phyloP scores from a whole-genome alignment of 2,888 invertebrate genomes.

The Disparrhopalites patrizii region DNA sequence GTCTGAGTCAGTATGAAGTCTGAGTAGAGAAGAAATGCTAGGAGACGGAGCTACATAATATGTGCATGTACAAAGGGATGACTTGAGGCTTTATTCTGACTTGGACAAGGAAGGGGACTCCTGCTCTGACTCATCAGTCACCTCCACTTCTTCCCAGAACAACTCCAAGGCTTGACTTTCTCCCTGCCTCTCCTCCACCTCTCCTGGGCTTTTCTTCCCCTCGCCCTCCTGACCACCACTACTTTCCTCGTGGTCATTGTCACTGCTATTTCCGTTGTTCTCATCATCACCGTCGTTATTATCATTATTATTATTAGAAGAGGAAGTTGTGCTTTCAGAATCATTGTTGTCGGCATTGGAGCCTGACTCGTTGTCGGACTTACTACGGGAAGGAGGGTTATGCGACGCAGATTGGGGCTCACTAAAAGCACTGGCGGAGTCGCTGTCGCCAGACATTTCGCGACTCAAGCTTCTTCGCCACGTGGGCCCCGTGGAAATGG shows the following conservation, averaged over 20 bases:
- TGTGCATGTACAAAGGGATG: no score
- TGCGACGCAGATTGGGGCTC: constrained; percentile 26
- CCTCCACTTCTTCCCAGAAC: constrained; percentile 30
- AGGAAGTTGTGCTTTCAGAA: constrained; percentile 22
- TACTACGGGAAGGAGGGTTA: constrained; percentile 10
- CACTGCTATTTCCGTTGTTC: constrained; percentile 19
- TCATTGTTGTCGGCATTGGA: constrained; percentile 16
- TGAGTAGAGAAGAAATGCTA: neutral
- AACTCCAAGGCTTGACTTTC: constrained; percentile 13
- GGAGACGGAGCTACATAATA: neutral
- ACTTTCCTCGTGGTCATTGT: constrained; percentile 27
- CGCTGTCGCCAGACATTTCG: constrained; percentile 66
- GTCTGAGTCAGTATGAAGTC: no score
- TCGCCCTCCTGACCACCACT: constrained; percentile 31
- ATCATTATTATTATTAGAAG: constrained; percentile 23
- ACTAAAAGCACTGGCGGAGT: constrained; percentile 56
- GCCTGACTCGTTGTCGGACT: constrained; percentile 11
- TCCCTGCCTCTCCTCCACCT: constrained; percentile 9
- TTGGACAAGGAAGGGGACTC: neutral
- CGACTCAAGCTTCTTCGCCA: constrained; percentile 64
- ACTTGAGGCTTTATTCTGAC: neutral
- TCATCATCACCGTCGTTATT: constrained; percentile 28
- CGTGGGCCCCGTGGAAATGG: constrained; percentile 44
- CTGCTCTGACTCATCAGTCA: constrained; percentile 14
- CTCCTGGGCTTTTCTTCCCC: constrained; percentile 9